Evolutionary conservation across 2,888 invertebrate species (phyloP), one percentile per base, ranked within the genome.

Genomic region (Pachycephus smyrnensis): DNA sequence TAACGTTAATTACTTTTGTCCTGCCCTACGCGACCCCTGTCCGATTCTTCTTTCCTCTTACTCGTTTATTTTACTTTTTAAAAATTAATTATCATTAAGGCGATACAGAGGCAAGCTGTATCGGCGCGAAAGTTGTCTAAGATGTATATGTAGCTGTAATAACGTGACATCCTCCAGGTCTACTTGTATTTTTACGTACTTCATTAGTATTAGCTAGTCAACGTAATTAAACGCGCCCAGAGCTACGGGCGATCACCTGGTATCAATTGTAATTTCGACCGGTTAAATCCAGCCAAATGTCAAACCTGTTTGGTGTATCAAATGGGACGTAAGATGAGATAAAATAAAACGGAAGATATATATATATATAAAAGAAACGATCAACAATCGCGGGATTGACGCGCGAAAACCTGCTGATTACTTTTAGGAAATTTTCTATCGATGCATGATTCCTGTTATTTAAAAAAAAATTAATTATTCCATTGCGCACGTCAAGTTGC

Each of bases 191-290:
- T 32, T 75, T 77, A 77, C 75, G 73, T 81, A 86, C 80, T 84
- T 86, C 84, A 81, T 88, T 88, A 88, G 83, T 85, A 84, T 88
- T 88, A 89, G 88, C 88, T 89, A 89, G 88, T 89, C 88, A 89
- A 84, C 83, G 77, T 81, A 77, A 68, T 73, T 68, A 32, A 74
- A 77, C 36, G 30, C 68, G 69, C 75, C 68, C 69, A 68, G 68
- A 75, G 35, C 77, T 36, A 68, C 31, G 74, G 30, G 55, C 30
- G 55, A 55, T 33, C 71, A 55, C 55, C 55, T 55, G 55, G 55
- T 55, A 55, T 55, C 55, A 55, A 55, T 55, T 55, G 55, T 55
- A 55, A 55, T 55, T 55, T 55, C 55, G 23, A 55, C 23, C 55
- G 23, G 55, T 55, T 55, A 23, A 55, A 55, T 55, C 23, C 23